Conservation (phyloP, 2,797 vertebrate species). For the Sebastes trivittatus region DNA sequence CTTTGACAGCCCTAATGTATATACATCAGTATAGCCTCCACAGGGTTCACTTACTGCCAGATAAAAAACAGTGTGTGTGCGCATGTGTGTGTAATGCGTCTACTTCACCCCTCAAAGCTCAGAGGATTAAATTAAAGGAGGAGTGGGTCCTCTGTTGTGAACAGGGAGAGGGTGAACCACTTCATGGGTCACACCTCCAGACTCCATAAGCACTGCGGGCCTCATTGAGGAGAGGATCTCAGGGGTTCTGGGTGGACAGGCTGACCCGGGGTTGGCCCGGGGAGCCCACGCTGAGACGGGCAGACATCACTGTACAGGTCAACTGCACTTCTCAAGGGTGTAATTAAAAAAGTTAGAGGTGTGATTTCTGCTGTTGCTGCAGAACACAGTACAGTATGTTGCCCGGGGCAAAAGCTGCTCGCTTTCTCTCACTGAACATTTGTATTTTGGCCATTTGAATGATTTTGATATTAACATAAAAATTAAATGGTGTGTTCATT, state of each 20-base stretch:
- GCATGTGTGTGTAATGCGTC: slow-evolving; percentile 9
- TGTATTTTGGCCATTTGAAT: slow-evolving; percentile 8
- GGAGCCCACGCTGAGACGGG: slow-evolving; percentile 38
- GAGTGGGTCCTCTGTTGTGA: slow-evolving; percentile 39
- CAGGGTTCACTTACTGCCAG: neutral
- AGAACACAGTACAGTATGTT: slow-evolving; percentile 29
- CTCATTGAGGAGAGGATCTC: slow-evolving; percentile 57
- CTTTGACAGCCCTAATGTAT: neutral
- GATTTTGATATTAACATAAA: neutral
- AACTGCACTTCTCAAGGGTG: slow-evolving; percentile 67
- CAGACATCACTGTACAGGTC: slow-evolving; percentile 57
- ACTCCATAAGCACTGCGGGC: slow-evolving; percentile 47
- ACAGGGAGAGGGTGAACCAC: slow-evolving; percentile 39
- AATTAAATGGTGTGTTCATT: neutral
- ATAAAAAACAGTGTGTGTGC: neutral
- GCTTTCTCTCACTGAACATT: neutral
- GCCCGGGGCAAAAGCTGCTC: slow-evolving; percentile 13
- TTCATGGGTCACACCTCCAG: slow-evolving; percentile 56
- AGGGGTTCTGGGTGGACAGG: slow-evolving; percentile 23
- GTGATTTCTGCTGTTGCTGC: slow-evolving; percentile 61
- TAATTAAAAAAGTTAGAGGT: slow-evolving; percentile 75
- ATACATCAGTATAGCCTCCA: neutral
- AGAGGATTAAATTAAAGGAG: slow-evolving; percentile 75
- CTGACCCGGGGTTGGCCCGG: slow-evolving; percentile 58
- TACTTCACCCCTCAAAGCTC: slow-evolving; percentile 69